Evolutionary conservation across 1,140 invertebrate genomes (phyloP), one percentile per base, ranked within the genome.

Genomic region (Atta cephalotes): DNA sequence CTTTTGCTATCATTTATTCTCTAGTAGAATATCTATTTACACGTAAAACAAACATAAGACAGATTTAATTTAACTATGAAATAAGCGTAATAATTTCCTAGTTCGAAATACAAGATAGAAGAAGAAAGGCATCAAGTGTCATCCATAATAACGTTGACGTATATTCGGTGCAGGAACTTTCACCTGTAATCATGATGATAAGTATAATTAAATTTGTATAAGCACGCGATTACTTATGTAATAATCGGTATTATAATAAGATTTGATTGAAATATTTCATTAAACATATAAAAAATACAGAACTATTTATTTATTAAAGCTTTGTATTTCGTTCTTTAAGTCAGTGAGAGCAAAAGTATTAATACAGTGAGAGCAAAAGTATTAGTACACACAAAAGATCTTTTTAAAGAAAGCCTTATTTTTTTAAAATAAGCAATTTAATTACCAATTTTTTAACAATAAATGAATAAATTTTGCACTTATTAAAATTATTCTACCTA

Each of bases 51-150:
- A 31, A 53, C 76, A 35, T 18, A 62, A 18, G 0, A 14, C 16
- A 12, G 14, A 0, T 9, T 21, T 10, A 16, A 88, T 63, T 76
- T 58, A 62, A 39, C 28, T 31, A 35, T 25, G 51, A 80, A 70
- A 80, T 86, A 90, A 90, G 87, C 90, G 84, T 87, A 88, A 82
- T 77, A 53, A 76, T 76, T 87, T 76, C 18, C 45, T 58, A 88
- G n/a, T 28, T 25, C 9, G 28, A 62, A 51, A 87, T 78, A 28
- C 12, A 35, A 16, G 31, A 2, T 18, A 7, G 10, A 1, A 66
- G 10, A 45, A 66, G 3, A 66, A 1, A 25, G 45, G 18, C 21
- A 25, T 5, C 51, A 21, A 16, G 39, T 25, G 18, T 70, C 35
- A 84, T 63, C 45, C 63, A 39, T 84, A 76, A 25, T 72, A 79